Percentiles rank a stretch among this genome's conserved stretches.
phyloP scores from a whole-genome alignment of 1,140 invertebrate genomes.

The Protaetia brevitarsis region DNA sequence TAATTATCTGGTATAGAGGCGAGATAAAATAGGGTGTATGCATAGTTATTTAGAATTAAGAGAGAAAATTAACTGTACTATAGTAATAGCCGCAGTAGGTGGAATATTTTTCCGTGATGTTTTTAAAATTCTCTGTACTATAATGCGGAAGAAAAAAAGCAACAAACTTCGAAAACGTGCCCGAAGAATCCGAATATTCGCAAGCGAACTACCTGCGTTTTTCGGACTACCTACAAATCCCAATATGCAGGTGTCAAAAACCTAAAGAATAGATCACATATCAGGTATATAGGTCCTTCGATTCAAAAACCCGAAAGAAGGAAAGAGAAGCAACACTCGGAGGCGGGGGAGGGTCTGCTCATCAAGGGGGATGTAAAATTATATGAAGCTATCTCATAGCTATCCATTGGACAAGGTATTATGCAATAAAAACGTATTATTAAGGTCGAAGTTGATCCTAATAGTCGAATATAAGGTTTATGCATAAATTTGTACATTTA shows the following conservation, averaged over 20 bases:
- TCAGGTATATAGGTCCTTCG: conserved; percentile 3
- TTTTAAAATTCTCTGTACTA: neutral
- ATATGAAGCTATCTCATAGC: neutral
- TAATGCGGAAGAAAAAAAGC: neutral
- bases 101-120: too few species aligned
- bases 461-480: too few species aligned
- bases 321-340: too few species aligned
- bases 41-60: too few species aligned
- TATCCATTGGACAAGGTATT: neutral
- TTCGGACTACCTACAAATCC: conserved; percentile 18
- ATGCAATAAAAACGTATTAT: conserved; percentile 14
- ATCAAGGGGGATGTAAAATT: conserved; percentile 1
- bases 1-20: too few species aligned
- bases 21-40: too few species aligned
- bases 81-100: too few species aligned
- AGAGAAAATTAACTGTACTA: too few species aligned
- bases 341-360: too few species aligned
- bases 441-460: too few species aligned
- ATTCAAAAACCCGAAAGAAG: too few species aligned
- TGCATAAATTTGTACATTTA: too few species aligned
- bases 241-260: conserved; percentile 23
- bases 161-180: conserved; percentile 18
- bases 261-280: conserved; percentile 22
- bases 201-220: conserved; percentile 22
- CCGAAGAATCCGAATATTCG: conserved; percentile 20